These are phyloP conservation scores for Tethea ocularis DNA, from an alignment of 2,888 invertebrate genomes.

Conservation along the genomic window DNA sequence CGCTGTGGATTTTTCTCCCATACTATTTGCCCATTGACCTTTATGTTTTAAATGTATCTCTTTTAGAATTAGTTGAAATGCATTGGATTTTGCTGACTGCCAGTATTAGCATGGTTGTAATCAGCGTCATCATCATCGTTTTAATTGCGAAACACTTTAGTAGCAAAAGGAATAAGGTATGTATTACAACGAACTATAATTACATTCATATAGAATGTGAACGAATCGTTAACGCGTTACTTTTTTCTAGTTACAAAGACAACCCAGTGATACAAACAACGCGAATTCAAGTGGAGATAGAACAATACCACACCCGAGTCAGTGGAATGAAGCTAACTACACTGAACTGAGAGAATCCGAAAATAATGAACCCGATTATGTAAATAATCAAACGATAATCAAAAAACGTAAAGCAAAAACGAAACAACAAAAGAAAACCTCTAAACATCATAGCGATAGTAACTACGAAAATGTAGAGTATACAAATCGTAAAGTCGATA, in stretches of 20 bases:
- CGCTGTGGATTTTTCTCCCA: too few species aligned
- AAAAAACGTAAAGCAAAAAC: not conserved
- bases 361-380: not conserved
- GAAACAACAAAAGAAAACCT: too few species aligned
- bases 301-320: not conserved
- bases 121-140: not conserved
- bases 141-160: not conserved
- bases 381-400: not conserved
- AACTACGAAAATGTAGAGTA: not conserved
- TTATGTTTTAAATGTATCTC: too few species aligned
- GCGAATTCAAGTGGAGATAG: not conserved
- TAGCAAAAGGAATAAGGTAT: too few species aligned
- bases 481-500: not conserved
- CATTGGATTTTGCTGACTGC: not conserved
- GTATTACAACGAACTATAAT: not conserved
- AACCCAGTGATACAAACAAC: not conserved
- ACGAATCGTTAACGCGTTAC: too few species aligned
- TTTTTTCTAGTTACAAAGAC: not conserved
- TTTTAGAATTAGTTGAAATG: not conserved
- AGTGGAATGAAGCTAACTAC: conserved; percentile 2
- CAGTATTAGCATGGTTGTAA: not conserved
- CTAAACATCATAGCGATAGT: not conserved
- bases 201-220: too few species aligned
- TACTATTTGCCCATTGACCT: too few species aligned
- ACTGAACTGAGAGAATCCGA: not conserved